Base-by-base conservation (phyloP, 2,888 invertebrate genomes). In the Polydrusus cervinus region DNA sequence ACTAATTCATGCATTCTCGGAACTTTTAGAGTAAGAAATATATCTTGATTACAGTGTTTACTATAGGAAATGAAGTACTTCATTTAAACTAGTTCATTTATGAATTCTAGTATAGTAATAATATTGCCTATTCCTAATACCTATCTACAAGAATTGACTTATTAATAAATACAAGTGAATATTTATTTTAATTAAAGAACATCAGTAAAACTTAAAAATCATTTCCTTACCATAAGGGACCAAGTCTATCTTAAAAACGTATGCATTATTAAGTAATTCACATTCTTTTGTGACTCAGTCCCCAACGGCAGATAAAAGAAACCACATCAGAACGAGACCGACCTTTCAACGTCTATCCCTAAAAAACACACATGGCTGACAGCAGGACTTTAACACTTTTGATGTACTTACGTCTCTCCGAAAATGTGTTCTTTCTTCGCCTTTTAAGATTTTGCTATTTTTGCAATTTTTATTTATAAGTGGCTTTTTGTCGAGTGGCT, bases 391-490 rank as follows among this genome's bases (percentile, higher is more conserved):
- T 71, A 75, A 71, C 75, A 75, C 75, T 45, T 67, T 75, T 75
- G 53, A 75, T 71, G 71, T 60, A 45, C 71, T 67, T 71, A 71
- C 51, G 71, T 67, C 49, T 71, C 71, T 66, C 13, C n/a, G 71
- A 75, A 75, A 75, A 67, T 75, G 70, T 65, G 68, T 53, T 61
- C 73, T 73, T 60, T 73, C 67, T 61, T 67, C 73, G 61, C 61
- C 74, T 74, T 68, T 68, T 62, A 18, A 68, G 53, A 53, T 34
- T 55, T 62, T 57, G 70, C 43, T 49, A 55, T 74, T 64, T 64
- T 67, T 49, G 53, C 49, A 53, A 73, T 67, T 67, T 73, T 73
- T 67, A 51, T 61, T 67, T 67, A 49, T 73, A 62, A 67, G 67
- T 43, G 73, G 65, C 71, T 65, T 72, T 55, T 66, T 72, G 55